Conservation (phyloP, 2,113 vertebrate species). For the Fulica atra region DNA sequence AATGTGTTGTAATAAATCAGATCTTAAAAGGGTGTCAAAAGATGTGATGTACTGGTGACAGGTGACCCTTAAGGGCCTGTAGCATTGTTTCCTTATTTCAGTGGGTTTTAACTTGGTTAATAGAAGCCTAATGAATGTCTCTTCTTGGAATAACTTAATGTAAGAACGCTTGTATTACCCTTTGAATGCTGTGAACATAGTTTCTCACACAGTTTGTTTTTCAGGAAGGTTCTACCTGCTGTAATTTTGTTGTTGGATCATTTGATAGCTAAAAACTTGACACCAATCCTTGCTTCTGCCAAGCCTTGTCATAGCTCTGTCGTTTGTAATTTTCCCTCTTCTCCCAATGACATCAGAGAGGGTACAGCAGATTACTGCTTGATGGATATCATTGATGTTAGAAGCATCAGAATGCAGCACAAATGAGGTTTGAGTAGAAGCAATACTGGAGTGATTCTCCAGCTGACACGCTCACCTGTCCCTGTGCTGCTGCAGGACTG, state of each 20-base stretch:
- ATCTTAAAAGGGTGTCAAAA: neutral
- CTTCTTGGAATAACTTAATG: neutral
- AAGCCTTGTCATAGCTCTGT: neutral
- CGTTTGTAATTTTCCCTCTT: neutral
- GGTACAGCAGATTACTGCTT: rapidly evolving
- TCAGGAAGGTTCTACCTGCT: neutral
- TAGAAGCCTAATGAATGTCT: neutral
- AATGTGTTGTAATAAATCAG: neutral
- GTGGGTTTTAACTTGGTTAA: neutral
- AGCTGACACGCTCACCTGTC: rapidly evolving
- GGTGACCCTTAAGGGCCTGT: neutral
- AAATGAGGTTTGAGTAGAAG: rapidly evolving
- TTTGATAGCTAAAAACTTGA: neutral
- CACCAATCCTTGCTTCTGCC: neutral
- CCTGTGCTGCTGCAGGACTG: neutral
- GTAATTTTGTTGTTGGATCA: neutral
- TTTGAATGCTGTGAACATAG: neutral
- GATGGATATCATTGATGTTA: neutral
- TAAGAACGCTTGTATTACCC: neutral
- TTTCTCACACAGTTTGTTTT: rapidly evolving
- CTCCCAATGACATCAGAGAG: rapidly evolving
- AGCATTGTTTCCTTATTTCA: neutral
- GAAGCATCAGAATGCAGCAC: neutral
- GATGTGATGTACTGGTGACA: neutral
- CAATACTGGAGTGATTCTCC: neutral